Evolutionary conservation across 23 tunicate genomes (phyloP).

Genomic region (Halocynthia roretzi): DNA sequence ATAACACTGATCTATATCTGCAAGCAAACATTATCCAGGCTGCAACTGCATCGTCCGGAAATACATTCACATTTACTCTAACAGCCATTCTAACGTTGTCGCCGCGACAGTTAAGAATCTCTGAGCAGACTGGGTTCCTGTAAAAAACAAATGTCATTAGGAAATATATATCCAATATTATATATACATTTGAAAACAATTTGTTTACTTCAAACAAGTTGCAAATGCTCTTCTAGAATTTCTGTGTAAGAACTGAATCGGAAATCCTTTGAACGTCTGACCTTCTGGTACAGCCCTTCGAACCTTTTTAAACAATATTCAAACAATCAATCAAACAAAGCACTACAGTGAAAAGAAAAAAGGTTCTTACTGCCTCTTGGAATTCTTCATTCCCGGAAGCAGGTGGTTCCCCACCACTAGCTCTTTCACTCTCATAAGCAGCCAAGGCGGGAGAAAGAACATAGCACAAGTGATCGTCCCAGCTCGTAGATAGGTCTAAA

Average conservation of each 20-base stretch:
- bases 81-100: slow-evolving; percentile 68
- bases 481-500: slow-evolving; percentile 45
- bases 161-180: background rate
- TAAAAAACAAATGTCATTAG: too few relatives aligned
- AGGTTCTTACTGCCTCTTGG: slow-evolving; percentile 50
- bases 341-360: too few relatives aligned
- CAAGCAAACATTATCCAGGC: slow-evolving; percentile 93
- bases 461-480: slow-evolving; percentile 75
- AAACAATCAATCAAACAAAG: too few relatives aligned
- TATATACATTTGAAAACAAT: background rate
- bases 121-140: slow-evolving; percentile 53
- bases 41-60: slow-evolving; percentile 75
- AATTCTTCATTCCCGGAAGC: slow-evolving; percentile 79
- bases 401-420: slow-evolving; percentile 33
- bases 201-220: slow-evolving; percentile 32
- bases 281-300: slow-evolving; percentile 81
- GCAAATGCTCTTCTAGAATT: slow-evolving; percentile 52
- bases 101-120: slow-evolving; percentile 67
- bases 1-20: slow-evolving; percentile 68
- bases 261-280: slow-evolving; percentile 89
- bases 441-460: slow-evolving; percentile 63
- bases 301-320: background rate
- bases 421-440: slow-evolving; percentile 65
- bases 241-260: slow-evolving; percentile 62
- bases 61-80: slow-evolving; percentile 47